Percentiles rank a stretch among this genome's conserved stretches.
Evolutionary conservation across 2,888 invertebrate genomes (phyloP).

Genomic region (Phalera bucephala): DNA sequence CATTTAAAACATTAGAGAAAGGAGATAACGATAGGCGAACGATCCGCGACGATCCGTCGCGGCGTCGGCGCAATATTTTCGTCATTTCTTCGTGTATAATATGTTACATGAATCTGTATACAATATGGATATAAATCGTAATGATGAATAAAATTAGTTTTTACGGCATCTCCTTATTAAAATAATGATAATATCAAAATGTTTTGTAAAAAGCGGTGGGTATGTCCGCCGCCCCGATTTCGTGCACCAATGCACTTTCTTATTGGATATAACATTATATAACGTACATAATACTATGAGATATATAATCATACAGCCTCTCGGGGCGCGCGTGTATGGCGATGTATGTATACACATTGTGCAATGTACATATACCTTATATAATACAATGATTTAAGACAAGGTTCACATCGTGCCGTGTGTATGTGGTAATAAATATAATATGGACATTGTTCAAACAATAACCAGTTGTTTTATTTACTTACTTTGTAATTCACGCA

Average conservation of each 20-base stretch:
- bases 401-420: slow-evolving; percentile 96
- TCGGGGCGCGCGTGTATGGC: slow-evolving; percentile 86
- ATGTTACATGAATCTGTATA: slow-evolving; percentile 86
- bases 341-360: slow-evolving; percentile 87
- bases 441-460: slow-evolving; percentile 95
- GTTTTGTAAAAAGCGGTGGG: slow-evolving; percentile 82
- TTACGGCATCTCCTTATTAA: slow-evolving; percentile 83
- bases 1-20: slow-evolving; percentile 81
- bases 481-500: no score
- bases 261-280: slow-evolving; percentile 83
- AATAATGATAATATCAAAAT: slow-evolving; percentile 82
- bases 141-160: slow-evolving; percentile 81
- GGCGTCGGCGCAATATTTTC: slow-evolving; percentile 78
- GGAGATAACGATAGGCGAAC: slow-evolving; percentile 79
- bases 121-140: slow-evolving; percentile 83
- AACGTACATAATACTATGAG: slow-evolving; percentile 83
- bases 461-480: slow-evolving; percentile 82
- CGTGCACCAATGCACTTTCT: slow-evolving; percentile 84
- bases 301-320: slow-evolving; percentile 83
- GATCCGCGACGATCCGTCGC: slow-evolving; percentile 67
- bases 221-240: slow-evolving; percentile 78
- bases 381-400: slow-evolving; percentile 90
- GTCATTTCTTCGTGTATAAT: slow-evolving; percentile 85
- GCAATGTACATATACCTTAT: slow-evolving; percentile 89
- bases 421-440: slow-evolving; percentile 94